phyloP scores from a whole-genome alignment of 2,888 invertebrate genomes.

The Lithophane ornitopus region DNA sequence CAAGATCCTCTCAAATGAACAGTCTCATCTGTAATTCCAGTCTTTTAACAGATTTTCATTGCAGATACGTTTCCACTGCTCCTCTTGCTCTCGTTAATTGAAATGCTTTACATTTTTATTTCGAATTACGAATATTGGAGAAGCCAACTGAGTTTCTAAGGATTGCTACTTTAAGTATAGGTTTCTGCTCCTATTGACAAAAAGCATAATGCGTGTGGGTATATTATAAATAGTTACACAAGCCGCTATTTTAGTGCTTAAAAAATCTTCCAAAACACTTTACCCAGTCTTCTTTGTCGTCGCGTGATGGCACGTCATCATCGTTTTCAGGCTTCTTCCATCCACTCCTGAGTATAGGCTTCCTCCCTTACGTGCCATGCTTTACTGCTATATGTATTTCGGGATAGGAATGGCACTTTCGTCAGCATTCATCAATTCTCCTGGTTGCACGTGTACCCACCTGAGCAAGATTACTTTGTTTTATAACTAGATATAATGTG shows the following conservation, averaged over 20 bases:
- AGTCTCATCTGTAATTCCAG: slow-evolving; percentile 48
- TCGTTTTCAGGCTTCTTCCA: not conserved
- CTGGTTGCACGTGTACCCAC: not conserved
- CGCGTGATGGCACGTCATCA: not conserved
- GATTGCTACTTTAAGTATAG: not conserved
- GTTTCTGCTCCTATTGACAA: not conserved
- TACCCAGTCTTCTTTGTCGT: not conserved
- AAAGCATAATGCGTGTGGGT: not conserved
- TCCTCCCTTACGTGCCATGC: not conserved
- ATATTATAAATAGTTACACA: not conserved
- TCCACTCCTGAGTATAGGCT: not conserved
- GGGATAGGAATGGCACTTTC: not conserved
- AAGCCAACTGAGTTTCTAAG: slow-evolving; percentile 17
- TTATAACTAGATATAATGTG: not conserved
- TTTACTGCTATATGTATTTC: not conserved
- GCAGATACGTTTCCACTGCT: slow-evolving; percentile 27
- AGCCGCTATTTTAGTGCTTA: not conserved
- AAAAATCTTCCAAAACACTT: not conserved
- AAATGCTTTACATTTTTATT: slow-evolving; percentile 42
- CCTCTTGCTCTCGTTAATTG: slow-evolving; percentile 16
- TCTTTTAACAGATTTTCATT: slow-evolving; percentile 49
- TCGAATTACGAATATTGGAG: not conserved
- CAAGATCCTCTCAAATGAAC: slow-evolving; percentile 50
- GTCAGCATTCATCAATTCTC: not conserved
- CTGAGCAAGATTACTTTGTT: not conserved